A percentile compares a stretch with the other conserved stretches of the same genome.
These are phyloP conservation scores for Epinephelus awoara DNA, from an alignment of 2,797 vertebrate species.

Conservation along the genomic window DNA sequence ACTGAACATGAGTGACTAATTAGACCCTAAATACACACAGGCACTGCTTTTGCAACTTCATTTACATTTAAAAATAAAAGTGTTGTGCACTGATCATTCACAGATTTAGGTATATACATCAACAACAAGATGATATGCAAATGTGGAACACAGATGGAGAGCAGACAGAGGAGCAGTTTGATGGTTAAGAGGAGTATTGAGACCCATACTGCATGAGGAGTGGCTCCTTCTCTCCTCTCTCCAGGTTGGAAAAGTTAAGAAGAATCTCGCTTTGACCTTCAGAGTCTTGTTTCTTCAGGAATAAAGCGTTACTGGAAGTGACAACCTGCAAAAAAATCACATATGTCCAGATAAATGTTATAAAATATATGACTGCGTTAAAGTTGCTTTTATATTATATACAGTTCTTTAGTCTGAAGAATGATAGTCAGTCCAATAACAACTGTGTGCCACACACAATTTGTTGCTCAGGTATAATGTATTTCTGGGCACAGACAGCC, in stretches of 20 bases:
- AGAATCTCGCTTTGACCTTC: conserved; percentile 47
- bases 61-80: too few relatives aligned
- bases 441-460: background rate
- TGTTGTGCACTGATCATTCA: conserved; percentile 6
- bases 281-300: conserved; percentile 61
- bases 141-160: too few relatives aligned
- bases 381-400: too few relatives aligned
- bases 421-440: background rate
- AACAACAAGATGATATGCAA: background rate
- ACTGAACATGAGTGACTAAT: background rate
- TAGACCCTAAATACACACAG: conserved; percentile 7
- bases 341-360: background rate
- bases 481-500: conserved; percentile 36
- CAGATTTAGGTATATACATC: conserved; percentile 8
- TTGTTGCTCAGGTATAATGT: conserved; percentile 4
- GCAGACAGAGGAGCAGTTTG: background rate
- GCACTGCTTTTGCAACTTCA: background rate
- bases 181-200: conserved; percentile 44
- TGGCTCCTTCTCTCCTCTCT: conserved; percentile 63
- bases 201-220: conserved; percentile 61
- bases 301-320: conserved; percentile 63
- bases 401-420: background rate
- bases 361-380: background rate
- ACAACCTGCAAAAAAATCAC: conserved; percentile 56
- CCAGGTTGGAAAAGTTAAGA: conserved; percentile 41